These are phyloP conservation scores for Nyctereutes procyonoides DNA, from an alignment of 2,113 vertebrate species.

Conservation along the genomic window DNA sequence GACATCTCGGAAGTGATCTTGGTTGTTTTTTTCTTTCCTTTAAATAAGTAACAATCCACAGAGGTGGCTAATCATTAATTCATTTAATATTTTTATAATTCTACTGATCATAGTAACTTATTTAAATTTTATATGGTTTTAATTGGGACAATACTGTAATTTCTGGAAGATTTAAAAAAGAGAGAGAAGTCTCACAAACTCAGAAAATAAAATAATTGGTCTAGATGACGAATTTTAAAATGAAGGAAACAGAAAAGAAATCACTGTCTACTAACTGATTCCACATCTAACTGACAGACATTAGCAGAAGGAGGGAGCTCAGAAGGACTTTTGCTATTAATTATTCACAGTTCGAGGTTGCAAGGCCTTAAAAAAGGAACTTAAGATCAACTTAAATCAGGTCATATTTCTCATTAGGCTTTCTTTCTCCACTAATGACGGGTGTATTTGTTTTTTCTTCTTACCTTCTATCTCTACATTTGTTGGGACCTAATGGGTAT, in stretches of 20 bases:
- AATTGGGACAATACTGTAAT: constrained; percentile 37
- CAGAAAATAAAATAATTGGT: constrained; percentile 1
- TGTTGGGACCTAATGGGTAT: not conserved
- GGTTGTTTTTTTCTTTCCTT: not conserved
- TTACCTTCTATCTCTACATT: not conserved
- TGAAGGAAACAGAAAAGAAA: not conserved
- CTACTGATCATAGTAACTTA: not conserved
- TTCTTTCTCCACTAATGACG: not conserved
- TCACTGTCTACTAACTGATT: not conserved
- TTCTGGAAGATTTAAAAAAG: not conserved
- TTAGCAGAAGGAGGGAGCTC: not conserved
- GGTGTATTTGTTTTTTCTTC: not conserved
- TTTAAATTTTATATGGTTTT: not conserved
- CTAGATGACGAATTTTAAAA: not conserved
- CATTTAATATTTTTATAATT: not conserved
- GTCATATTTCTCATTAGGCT: constrained; percentile 15
- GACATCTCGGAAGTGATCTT: not conserved
- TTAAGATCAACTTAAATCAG: constrained; percentile 22
- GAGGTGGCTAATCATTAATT: not conserved
- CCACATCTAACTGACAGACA: not conserved
- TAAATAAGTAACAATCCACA: not conserved
- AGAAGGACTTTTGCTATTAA: constrained; percentile 7
- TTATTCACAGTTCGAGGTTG: constrained; percentile 32
- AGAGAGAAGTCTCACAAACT: not conserved
- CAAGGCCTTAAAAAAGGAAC: not conserved